Evolutionary conservation across 2,797 vertebrate genomes (phyloP), one percentile per base, ranked within the genome.

Genomic region (Sebastes taczanowskii): DNA sequence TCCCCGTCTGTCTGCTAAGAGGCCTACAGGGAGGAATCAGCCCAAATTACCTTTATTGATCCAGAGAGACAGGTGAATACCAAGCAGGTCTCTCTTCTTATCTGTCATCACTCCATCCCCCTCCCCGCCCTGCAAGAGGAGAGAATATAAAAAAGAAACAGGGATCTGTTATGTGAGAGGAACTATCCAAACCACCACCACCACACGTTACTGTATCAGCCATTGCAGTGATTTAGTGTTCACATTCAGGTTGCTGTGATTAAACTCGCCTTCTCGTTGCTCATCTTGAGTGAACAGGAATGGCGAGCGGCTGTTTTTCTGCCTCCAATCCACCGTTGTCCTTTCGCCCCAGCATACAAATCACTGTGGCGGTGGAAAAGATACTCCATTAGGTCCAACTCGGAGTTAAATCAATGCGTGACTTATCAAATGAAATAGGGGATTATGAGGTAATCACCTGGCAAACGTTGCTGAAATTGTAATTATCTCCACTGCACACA

Each of bases 371-470:
- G 59, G 88, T 87, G 89, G 88, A 91, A 94, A 91, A 94, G 93
- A 94, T 94, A 95, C 94, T 95, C 94, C 94, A 95, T 95, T 95
- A 95, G 93, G 92, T 95, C 93, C 91, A 91, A 93, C 91, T 93
- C 90, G 46, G 92, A 93, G 92, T 94, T 91, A 93, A 94, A 95
- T 94, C 94, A 93, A 95, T 92, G 94, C 94, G 94, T 95, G 94
- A 95, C 94, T 95, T 94, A 95, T 94, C 94, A 95, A 95, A 95
- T 94, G 94, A 95, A 95, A 95, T 94, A 95, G 94, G 94, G 94
- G 94, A 95, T 95, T 95, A 95, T 92, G 90, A 90, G 91, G 92
- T 95, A 95, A 95, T 95, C 94, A 95, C 93, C 93, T 94, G 90
- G 94, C 94, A 95, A 95, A 94, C 91, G 92, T 90, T 90, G 89